Percentiles rank a stretch among this genome's conserved stretches.
Evolutionary conservation across 2,113 vertebrate genomes (phyloP).

Genomic region (Benitochromis conjunctus): DNA sequence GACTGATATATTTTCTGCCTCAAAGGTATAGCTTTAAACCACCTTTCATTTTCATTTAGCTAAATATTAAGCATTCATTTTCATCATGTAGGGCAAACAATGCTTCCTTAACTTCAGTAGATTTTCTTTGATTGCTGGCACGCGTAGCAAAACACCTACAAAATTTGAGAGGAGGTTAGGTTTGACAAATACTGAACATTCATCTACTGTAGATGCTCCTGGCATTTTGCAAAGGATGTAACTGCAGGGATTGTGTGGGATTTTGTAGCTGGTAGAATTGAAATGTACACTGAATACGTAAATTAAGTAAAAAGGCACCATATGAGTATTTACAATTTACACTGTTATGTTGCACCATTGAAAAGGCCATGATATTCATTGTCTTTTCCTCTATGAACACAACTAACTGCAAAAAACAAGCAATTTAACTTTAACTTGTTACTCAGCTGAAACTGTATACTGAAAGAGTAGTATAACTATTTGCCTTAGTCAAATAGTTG

Average conservation of each 20-base stretch:
- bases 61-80: background rate
- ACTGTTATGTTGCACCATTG: background rate
- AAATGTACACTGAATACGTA: background rate
- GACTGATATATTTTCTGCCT: background rate
- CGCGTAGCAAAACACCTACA: background rate
- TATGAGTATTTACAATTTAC: background rate
- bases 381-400: background rate
- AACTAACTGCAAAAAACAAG: background rate
- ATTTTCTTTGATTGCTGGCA: constrained; percentile 15
- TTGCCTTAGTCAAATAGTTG: background rate
- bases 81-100: background rate
- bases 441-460: background rate
- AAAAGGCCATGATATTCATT: background rate
- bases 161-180: background rate
- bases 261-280: background rate
- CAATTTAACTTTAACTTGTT: background rate
- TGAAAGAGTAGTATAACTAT: background rate
- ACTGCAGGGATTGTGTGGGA: background rate
- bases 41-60: background rate
- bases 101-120: background rate
- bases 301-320: background rate
- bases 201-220: background rate
- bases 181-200: background rate
- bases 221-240: background rate
- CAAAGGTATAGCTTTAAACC: background rate